Evolutionary conservation across 2,888 invertebrate genomes (phyloP).

Genomic region (Acleris holmiana): DNA sequence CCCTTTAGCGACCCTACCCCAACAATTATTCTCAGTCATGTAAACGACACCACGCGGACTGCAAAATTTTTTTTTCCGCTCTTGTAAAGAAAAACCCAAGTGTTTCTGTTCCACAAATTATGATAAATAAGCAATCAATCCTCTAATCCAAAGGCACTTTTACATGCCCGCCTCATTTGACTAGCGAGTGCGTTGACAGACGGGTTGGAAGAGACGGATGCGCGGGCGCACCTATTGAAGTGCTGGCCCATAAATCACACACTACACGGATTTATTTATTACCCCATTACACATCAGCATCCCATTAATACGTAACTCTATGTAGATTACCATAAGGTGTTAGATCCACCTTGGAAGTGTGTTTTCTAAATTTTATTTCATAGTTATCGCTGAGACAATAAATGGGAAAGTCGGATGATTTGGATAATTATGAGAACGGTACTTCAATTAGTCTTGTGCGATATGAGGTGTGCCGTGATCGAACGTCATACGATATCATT

Average conservation of each 20-base stretch:
- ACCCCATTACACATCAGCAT: constrained; percentile 43
- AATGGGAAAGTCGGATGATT: constrained; percentile 63
- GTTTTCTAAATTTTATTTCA: constrained; percentile 55
- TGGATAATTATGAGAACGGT: constrained; percentile 27
- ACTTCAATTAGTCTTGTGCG: constrained; percentile 31
- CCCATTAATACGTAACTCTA: constrained; percentile 39
- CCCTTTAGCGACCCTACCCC: too few species aligned
- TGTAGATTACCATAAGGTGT: constrained; percentile 41
- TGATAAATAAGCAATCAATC: constrained; percentile 1
- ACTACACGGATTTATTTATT: constrained; percentile 63
- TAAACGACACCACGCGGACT: too few species aligned
- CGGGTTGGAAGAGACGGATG: constrained; percentile 10
- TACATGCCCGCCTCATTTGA: constrained; percentile 3
- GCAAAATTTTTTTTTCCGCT: too few species aligned
- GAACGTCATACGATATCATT: neutral
- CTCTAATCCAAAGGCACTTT: neutral
- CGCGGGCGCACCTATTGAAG: constrained; percentile 40
- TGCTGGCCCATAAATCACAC: constrained; percentile 64
- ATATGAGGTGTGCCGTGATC: constrained; percentile 4
- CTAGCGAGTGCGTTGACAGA: constrained; percentile 8
- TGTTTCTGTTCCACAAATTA: too few species aligned
- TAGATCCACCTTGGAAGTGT: constrained; percentile 40
- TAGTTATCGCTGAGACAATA: constrained; percentile 62
- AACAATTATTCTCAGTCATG: too few species aligned
- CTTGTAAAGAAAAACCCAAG: too few species aligned